Evolutionary conservation across 2,797 vertebrate genomes (phyloP).

Genomic region (Poecile montanus): DNA sequence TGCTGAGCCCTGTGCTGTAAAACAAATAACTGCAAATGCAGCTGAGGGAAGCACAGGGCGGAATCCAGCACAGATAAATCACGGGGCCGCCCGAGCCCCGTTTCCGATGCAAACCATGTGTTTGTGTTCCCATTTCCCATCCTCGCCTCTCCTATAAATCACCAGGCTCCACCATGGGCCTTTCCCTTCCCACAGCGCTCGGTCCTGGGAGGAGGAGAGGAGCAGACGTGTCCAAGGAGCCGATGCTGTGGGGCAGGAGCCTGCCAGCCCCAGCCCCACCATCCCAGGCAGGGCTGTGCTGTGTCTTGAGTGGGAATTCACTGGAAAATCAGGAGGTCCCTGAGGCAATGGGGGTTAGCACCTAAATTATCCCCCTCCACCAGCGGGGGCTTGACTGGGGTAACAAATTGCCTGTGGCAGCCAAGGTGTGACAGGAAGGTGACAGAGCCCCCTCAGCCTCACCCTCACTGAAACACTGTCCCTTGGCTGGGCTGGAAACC

Average conservation of each 20-base stretch:
- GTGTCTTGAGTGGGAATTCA: background rate
- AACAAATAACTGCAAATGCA: constrained; percentile 44
- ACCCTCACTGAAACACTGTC: background rate
- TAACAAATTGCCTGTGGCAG: background rate
- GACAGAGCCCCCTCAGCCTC: background rate
- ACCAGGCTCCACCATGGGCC: background rate
- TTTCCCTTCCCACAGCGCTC: background rate
- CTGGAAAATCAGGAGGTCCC: background rate
- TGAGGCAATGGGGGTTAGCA: background rate
- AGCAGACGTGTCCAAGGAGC: background rate
- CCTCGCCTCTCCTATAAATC: constrained; percentile 56
- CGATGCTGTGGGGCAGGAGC: background rate
- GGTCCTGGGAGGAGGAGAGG: background rate
- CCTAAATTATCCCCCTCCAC: background rate
- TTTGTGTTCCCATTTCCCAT: constrained; percentile 68
- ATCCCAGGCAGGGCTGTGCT: background rate
- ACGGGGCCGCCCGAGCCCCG: background rate
- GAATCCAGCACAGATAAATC: constrained; percentile 61
- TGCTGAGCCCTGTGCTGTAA: background rate
- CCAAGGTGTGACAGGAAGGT: background rate
- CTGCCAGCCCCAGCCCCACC: background rate
- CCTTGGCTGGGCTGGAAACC: background rate
- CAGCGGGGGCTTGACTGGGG: fast-evolving
- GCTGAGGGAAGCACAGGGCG: constrained; percentile 36
- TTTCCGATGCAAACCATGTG: constrained; percentile 37